These are phyloP conservation scores for Syrrhaptes paradoxus DNA, from an alignment of 2,113 vertebrate genomes.

Conservation along the genomic window DNA sequence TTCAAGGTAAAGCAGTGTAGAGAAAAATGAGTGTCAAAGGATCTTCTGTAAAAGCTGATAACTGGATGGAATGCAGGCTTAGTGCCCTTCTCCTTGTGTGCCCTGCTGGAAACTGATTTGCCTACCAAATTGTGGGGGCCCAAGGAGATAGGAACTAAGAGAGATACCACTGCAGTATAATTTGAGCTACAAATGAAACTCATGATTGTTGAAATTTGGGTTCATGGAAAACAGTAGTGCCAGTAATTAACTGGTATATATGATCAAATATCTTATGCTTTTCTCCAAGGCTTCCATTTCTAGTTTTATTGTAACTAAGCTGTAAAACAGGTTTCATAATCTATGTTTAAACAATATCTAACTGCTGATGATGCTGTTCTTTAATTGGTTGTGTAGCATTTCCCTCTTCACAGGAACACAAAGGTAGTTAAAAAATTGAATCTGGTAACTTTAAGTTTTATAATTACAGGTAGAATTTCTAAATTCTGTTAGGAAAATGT, in stretches of 20 bases:
- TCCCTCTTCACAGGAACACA: not conserved
- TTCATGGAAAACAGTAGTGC: not conserved
- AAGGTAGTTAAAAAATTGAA: not conserved
- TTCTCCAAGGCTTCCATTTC: not conserved
- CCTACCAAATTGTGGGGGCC: not conserved
- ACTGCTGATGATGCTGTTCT: not conserved
- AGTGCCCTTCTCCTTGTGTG: not conserved
- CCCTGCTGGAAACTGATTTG: not conserved
- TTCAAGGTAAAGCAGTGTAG: not conserved
- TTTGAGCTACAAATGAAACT: not conserved
- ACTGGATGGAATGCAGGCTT: not conserved
- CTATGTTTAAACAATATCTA: conserved; percentile 19
- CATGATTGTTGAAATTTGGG: not conserved
- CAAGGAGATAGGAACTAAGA: not conserved
- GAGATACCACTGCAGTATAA: not conserved
- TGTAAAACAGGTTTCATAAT: not conserved
- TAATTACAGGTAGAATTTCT: not conserved
- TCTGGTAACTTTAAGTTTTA: not conserved
- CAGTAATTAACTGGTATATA: not conserved
- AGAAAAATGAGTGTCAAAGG: not conserved
- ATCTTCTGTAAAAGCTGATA: not conserved
- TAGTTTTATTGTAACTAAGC: conserved; percentile 30
- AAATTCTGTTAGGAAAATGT: not conserved
- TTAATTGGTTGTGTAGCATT: not conserved
- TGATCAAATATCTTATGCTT: not conserved